Base-by-base conservation (phyloP, 2,113 vertebrate species). In the Naja naja region DNA sequence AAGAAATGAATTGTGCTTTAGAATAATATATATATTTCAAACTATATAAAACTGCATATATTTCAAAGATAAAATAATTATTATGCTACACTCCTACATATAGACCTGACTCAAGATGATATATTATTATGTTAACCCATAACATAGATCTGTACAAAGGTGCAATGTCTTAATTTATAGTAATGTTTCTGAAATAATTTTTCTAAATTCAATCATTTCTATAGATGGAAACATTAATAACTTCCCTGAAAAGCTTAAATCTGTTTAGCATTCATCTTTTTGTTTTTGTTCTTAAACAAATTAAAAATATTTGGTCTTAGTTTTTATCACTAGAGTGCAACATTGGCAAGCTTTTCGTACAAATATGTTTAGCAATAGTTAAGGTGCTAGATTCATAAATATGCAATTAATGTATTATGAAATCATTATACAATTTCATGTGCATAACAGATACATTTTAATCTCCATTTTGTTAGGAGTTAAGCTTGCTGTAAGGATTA, bases 161-260 rank as follows among this genome's bases (percentile, higher is more conserved):
- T 43, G 25, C 90, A 89, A 94, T 45, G 56, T 55, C 91, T 90
- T 91, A 89, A 94, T 45, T 89, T 69, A 91, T 89, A 92, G 92
- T 39, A 93, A 0, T 30, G 39, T 1, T 53, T 92, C 34, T 85
- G 16, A 20, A 1, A 88, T 23, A 92, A 58, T 14, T 14, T 94
- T 89, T 11, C 90, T 18, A 93, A 94, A 90, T 60, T 45, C n/a
- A 14, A 93, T 58, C 69, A 54, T 54, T 11, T 64, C 0, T 86
- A 58, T 93, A 89, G 85, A 90, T 22, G 27, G 74, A 69, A 93
- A 91, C 2, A 11, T 88, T 5, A 43, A 94, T 94, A 95, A 85
- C 27, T 39, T 92, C 92, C 89, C 7, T 49, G 10, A 90, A 0
- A 30, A 69, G 10, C 53, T 47, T 86, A 0, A 20, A 20, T 90